Conservation (phyloP, 2,888 invertebrate species). For the Drosophila ochracea region DNA sequence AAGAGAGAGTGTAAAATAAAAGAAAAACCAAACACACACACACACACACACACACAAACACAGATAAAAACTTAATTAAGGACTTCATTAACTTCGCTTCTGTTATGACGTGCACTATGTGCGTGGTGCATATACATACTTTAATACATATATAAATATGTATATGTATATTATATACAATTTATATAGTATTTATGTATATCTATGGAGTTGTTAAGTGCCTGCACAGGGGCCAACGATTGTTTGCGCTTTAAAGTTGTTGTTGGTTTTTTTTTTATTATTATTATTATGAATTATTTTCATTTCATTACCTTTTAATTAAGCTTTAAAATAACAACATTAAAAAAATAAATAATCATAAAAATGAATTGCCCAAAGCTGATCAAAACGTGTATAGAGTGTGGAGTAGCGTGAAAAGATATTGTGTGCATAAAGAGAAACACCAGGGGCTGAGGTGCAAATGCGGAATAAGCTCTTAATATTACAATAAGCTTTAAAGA, state of each 20-base stretch:
- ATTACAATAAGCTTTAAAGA: slow-evolving; percentile 4
- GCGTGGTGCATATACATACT: neutral
- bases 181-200: slow-evolving; percentile 9
- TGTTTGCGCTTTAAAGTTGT: slow-evolving; percentile 30
- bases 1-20: slow-evolving; percentile 1
- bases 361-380: slow-evolving; percentile 19
- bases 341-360: slow-evolving; percentile 51
- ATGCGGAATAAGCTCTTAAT: slow-evolving; percentile 2
- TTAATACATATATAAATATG: neutral
- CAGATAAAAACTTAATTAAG: slow-evolving; percentile 71
- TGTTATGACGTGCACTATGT: slow-evolving; percentile 38
- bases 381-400: slow-evolving; percentile 15
- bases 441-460: neutral
- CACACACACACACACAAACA: slow-evolving; percentile 13
- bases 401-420: slow-evolving; percentile 1
- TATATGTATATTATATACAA: neutral
- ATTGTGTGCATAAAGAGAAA: neutral
- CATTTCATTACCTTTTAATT: slow-evolving; percentile 67
- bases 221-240: slow-evolving; percentile 21
- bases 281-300: slow-evolving; percentile 63
- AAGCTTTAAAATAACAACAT: slow-evolving; percentile 61
- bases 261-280: slow-evolving; percentile 1
- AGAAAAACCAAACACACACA: slow-evolving; percentile 15
- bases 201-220: slow-evolving; percentile 13
- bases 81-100: slow-evolving; percentile 71